These are phyloP conservation scores for Gymnarchus niloticus DNA, from an alignment of 2,113 vertebrate genomes.

Conservation along the genomic window DNA sequence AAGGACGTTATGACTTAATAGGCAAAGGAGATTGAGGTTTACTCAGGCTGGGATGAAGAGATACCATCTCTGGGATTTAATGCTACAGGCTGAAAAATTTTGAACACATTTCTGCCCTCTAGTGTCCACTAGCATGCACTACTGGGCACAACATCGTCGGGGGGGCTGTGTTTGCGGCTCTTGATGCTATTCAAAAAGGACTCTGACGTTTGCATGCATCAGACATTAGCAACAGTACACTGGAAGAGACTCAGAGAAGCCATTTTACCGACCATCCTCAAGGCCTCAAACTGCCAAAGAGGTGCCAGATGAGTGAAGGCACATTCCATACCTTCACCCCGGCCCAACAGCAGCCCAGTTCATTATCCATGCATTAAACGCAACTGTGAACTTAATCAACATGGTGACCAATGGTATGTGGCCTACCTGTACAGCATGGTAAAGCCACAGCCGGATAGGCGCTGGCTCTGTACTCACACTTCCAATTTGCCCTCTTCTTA, in stretches of 20 bases:
- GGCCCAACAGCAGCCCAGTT: not conserved
- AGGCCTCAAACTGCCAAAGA: not conserved
- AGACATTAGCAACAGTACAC: slow-evolving; percentile 5
- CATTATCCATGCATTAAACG: not conserved
- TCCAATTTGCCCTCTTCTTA: not conserved
- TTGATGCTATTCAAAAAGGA: not conserved
- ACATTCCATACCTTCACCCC: not conserved
- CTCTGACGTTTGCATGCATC: not conserved
- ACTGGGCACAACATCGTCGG: not conserved
- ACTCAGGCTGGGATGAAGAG: too few relatives aligned
- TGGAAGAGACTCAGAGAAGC: not conserved
- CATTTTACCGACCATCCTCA: not conserved
- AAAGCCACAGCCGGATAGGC: not conserved
- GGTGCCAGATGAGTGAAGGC: not conserved
- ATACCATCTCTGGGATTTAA: not conserved
- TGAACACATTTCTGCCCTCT: not conserved
- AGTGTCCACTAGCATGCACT: not conserved
- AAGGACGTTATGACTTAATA: too few relatives aligned
- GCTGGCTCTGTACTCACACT: not conserved
- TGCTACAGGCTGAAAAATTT: not conserved
- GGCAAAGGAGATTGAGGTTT: too few relatives aligned
- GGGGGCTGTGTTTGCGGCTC: not conserved
- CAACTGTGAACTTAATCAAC: not conserved
- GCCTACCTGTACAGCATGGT: not conserved
- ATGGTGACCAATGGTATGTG: too few relatives aligned